Base-by-base conservation (phyloP, 2,888 invertebrate species). In the Empis livida region DNA sequence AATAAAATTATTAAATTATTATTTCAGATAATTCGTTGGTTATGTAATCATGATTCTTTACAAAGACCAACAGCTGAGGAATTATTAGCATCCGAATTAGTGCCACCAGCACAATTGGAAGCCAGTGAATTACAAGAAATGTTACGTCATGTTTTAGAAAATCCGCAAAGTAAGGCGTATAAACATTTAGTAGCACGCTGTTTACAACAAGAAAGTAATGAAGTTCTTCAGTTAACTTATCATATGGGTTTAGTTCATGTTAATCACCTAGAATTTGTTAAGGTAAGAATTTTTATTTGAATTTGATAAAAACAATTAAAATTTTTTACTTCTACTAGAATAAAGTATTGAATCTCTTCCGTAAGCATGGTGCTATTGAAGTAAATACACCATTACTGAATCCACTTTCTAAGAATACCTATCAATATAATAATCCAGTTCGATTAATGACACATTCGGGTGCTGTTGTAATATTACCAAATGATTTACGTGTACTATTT, bases 391-490 rank as follows among this genome's bases (percentile, higher is more conserved):
- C 93, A 0, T 65, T 91, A 0, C 69, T 95, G 27, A 82, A 86
- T 63, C 94, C 94, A 0, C 77, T 81, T 17, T 78, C 79, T 1
- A 70, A 71, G 46, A 74, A 75, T 2, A 43, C 50, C n/a, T 48
- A 47, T 43, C 55, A 56, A 31, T 55, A 54, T 40, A 56, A 51
- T 27, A 66, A 62, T 50, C 73, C 74, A 41, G 89, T 90, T 0
- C 79, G 79, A 55, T 71, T 93, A 11, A 92, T 96, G 89, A 90
- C 92, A 1, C 79, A 84, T 49, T 82, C 83, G 23, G 95, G 95
- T 0, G 80, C 80, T 48, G 78, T 95, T 1, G 87, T 93, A 9
- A 79, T 83, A 44, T 68, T 94, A 47, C 93, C 95, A 0, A 82
- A 84, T 61, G 92, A 96, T 70, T 73, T 94, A 54, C 76, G 82